These are phyloP conservation scores for Drosophila pallidifrons DNA, from an alignment of 1,140 invertebrate species.

Conservation along the genomic window DNA sequence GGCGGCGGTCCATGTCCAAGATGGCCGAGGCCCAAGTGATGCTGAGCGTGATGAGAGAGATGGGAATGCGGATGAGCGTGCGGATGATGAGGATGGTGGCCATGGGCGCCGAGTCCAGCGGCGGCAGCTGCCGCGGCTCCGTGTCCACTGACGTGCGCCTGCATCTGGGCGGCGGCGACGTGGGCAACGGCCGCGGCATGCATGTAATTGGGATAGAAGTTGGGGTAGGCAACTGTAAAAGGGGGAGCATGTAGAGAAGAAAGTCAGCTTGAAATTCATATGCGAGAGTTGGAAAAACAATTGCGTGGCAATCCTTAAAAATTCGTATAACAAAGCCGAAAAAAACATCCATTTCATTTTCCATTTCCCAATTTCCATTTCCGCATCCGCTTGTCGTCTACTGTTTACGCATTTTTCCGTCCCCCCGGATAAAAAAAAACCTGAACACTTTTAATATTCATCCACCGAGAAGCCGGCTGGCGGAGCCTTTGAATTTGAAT, in stretches of 20 bases:
- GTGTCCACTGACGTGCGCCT: conserved; percentile 81
- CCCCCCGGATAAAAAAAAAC: conserved; percentile 10
- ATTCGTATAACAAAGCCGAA: conserved; percentile 67
- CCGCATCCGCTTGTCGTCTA: conserved; percentile 43
- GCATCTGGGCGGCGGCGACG: conserved; percentile 86
- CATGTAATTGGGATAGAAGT: conserved; percentile 91
- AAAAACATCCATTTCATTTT: conserved; percentile 2
- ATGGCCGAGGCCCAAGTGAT: conserved; percentile 85
- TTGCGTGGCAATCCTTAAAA: conserved; percentile 62
- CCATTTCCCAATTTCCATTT: conserved; percentile 35
- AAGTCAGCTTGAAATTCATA: conserved; percentile 49
- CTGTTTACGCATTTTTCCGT: not conserved
- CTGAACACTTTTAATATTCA: conserved; percentile 66
- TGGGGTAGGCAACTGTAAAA: conserved; percentile 89
- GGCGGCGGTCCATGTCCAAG: conserved; percentile 89
- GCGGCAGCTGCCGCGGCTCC: conserved; percentile 56
- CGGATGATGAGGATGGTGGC: conserved; percentile 82
- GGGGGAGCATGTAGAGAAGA: conserved; percentile 10
- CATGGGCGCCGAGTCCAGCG: conserved; percentile 57
- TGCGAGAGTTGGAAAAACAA: conserved; percentile 50
- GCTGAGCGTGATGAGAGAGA: conserved; percentile 85
- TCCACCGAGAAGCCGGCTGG: conserved; percentile 40
- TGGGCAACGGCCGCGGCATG: conserved; percentile 89
- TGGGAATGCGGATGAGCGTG: conserved; percentile 83
- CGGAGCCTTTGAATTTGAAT: conserved; percentile 59